Evolutionary conservation across 2,888 invertebrate genomes (phyloP).

Genomic region (Phasia obesa): DNA sequence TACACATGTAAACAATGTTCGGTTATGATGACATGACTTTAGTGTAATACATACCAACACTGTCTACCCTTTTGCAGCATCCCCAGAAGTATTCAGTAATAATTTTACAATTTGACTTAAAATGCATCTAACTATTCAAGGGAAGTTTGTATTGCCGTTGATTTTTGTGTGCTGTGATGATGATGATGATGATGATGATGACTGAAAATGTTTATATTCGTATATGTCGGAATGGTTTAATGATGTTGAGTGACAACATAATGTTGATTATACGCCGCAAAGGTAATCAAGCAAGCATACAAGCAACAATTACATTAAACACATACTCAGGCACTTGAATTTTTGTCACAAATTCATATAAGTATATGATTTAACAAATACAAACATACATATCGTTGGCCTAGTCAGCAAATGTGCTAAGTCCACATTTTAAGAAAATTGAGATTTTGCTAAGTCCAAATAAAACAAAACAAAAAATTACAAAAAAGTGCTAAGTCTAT

Average conservation of each 20-base stretch:
- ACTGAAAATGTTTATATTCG: constrained; percentile 15
- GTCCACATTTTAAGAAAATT: too few species aligned
- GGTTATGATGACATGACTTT: too few species aligned
- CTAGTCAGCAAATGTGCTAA: too few species aligned
- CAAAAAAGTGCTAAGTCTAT: too few species aligned
- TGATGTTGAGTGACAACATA: constrained; percentile 58
- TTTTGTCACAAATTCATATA: too few species aligned
- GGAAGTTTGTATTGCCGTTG: not conserved
- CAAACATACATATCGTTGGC: not conserved
- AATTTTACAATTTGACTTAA: not conserved
- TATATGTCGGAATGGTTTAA: constrained; percentile 25
- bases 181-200: constrained; percentile 18
- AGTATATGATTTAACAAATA: too few species aligned
- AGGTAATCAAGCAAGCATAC: constrained; percentile 64
- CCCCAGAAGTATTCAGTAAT: not conserved
- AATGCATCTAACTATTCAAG: not conserved
- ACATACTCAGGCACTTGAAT: not conserved
- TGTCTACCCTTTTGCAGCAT: constrained; percentile 1
- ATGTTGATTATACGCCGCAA: constrained; percentile 52
- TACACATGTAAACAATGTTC: not conserved
- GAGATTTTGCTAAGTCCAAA: too few species aligned
- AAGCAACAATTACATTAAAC: constrained; percentile 27
- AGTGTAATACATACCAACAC: not conserved
- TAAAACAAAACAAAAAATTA: too few species aligned
- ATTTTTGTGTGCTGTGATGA: too few species aligned